Conservation (phyloP, 2,888 invertebrate species). For the Willowsia nigromaculata region DNA sequence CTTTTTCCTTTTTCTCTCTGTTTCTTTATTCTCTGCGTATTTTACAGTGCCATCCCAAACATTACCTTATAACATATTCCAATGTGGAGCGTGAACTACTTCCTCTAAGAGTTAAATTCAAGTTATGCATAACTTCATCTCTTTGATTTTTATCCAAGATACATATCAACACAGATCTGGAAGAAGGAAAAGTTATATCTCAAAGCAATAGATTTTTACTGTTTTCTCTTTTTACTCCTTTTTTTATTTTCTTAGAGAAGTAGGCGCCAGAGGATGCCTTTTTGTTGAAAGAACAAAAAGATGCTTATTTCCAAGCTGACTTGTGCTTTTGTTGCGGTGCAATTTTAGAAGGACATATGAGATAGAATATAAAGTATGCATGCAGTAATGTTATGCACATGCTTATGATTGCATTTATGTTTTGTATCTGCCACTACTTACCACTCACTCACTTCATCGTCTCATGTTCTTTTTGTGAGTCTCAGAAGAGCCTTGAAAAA, state of each 20-base stretch:
- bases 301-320: neutral
- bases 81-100: neutral
- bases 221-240: neutral
- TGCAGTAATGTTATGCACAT: conserved; percentile 29
- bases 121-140: neutral
- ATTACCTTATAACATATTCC: neutral
- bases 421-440: conserved; percentile 21
- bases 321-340: neutral
- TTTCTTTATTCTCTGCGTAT: neutral
- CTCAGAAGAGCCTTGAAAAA: conserved; percentile 62
- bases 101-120: neutral
- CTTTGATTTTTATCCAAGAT: neutral
- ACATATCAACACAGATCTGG: neutral
- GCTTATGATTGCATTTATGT: conserved; percentile 34
- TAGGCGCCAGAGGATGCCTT: neutral
- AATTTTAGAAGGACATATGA: conserved; percentile 20
- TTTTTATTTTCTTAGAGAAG: neutral
- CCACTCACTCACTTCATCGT: conserved; percentile 29
- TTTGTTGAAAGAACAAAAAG: neutral
- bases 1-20: neutral
- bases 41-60: neutral
- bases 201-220: neutral
- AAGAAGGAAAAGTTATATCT: neutral
- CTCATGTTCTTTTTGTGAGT: conserved; percentile 51
- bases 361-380: conserved; percentile 30